A percentile compares a stretch with the other conserved stretches of the same genome.
Conservation (phyloP, 2,888 invertebrate species). For the Epirrhoe tristata region DNA sequence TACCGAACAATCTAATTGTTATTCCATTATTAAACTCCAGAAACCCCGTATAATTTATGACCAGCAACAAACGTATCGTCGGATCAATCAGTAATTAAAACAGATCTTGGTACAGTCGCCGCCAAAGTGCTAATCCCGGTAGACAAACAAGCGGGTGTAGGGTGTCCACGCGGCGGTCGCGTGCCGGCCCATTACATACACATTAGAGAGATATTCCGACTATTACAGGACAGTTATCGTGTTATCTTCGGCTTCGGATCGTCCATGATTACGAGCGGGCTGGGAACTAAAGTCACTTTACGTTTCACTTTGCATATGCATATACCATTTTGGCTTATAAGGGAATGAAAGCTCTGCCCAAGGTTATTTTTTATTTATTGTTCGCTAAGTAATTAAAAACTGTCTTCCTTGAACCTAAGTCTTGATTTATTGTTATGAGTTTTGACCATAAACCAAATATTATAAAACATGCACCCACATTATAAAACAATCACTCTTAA, state of each 20-base stretch:
- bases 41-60: constrained; percentile 75
- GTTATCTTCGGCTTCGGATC: constrained; percentile 72
- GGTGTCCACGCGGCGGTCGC: constrained; percentile 64
- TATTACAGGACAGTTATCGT: constrained; percentile 77
- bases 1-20: constrained; percentile 39
- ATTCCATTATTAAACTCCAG: constrained; percentile 41
- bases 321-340: not conserved
- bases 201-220: constrained; percentile 77
- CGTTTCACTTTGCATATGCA: constrained; percentile 23
- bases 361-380: too few relatives aligned
- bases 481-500: not conserved
- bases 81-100: constrained; percentile 81
- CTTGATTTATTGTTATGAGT: too few relatives aligned
- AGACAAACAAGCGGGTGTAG: constrained; percentile 65
- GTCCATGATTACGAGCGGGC: constrained; percentile 66
- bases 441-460: too few relatives aligned
- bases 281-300: constrained; percentile 59
- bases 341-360: too few relatives aligned
- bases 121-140: constrained; percentile 80
- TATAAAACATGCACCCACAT: too few relatives aligned
- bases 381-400: too few relatives aligned
- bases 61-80: constrained; percentile 60
- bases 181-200: constrained; percentile 72
- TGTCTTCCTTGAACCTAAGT: too few relatives aligned
- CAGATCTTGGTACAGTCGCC: constrained; percentile 54